Evolutionary conservation across 2,797 vertebrate genomes (phyloP), one percentile per base, ranked within the genome.

Genomic region (Harpagifer antarcticus): DNA sequence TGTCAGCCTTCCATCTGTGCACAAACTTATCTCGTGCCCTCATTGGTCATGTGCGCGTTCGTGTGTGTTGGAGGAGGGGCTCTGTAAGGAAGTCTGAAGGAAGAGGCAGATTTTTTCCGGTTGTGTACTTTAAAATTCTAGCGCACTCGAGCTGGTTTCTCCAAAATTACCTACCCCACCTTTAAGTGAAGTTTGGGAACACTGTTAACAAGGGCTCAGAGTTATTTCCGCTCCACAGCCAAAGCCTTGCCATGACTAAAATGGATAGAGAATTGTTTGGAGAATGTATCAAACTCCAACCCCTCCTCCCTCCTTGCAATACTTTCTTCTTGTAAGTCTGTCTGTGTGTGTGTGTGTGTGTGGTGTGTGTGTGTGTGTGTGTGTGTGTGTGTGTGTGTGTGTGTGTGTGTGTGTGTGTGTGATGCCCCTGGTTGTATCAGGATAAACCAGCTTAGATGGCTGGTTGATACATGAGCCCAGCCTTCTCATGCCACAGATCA

Each of bases 371-470:
- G 69, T 64, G 53, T 66, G 53, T 53, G 53, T 74, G 27, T 79
- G 48, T 49, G 71, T 62, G 31, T 77, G 77, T 67, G 63, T 79
- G 65, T 73, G 56, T 78, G 55, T 57, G 54, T 79, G 64, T 72
- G 27, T 79, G 48, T 49, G 71, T 62, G 31, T 77, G 77, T 67
- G 63, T 79, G 65, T 73, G 56, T 78, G 55, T 57, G 54, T 79
- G 64, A 33, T 72, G 83, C 79, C 81, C 74, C 80, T 90, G 84
- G 88, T 86, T 87, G 78, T 89, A 85, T 89, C 79, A 80, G 85
- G 89, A 88, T 91, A 90, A 92, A 86, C 82, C 85, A 82, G 76
- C 85, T 93, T 90, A 94, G 92, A 95, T 93, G 91, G 89, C 84
- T 88, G 86, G 78, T 92, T 89, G 93, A 93, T 95, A 93, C 88